phyloP scores from a whole-genome alignment of 2,797 vertebrate genomes.

The Characodon lateralis region DNA sequence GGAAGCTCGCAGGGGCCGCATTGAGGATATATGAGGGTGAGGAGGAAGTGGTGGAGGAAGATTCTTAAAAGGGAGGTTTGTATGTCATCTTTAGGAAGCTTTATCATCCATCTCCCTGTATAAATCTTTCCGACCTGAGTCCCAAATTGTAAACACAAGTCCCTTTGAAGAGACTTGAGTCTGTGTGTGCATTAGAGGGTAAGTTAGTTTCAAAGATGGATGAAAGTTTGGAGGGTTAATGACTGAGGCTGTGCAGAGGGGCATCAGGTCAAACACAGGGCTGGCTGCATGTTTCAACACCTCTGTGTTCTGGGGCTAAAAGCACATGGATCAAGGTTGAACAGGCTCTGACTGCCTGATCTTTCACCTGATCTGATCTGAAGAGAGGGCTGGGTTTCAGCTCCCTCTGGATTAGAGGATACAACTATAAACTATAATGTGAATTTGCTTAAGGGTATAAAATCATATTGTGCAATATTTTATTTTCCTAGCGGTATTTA shows the following conservation, averaged over 20 bases:
- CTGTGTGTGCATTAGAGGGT: slow-evolving; percentile 11
- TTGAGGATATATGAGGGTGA: slow-evolving; percentile 55
- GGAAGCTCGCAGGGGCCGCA: slow-evolving; percentile 58
- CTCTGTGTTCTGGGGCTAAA: slow-evolving; percentile 44
- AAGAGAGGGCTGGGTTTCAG: slow-evolving; percentile 25
- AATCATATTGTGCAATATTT: slow-evolving; percentile 47
- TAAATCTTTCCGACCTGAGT: slow-evolving; percentile 36
- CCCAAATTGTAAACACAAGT: slow-evolving; percentile 19
- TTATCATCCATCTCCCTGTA: slow-evolving; percentile 28
- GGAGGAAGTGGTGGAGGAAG: slow-evolving; percentile 58
- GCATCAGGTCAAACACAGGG: slow-evolving; percentile 50
- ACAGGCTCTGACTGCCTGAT: slow-evolving; percentile 43
- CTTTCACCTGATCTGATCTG: slow-evolving; percentile 43
- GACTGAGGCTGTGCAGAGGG: slow-evolving; percentile 14
- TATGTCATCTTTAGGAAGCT: slow-evolving; percentile 47
- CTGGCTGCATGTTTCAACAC: slow-evolving; percentile 52
- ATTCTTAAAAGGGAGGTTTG: slow-evolving; percentile 66
- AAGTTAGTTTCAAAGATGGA: slow-evolving; percentile 26
- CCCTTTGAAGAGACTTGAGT: slow-evolving; percentile 44
- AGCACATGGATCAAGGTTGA: slow-evolving; percentile 54
- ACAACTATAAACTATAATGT: slow-evolving; percentile 22
- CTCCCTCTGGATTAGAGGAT: slow-evolving; percentile 2
- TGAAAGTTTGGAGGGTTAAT: slow-evolving; percentile 31
- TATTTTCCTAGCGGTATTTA: slow-evolving; percentile 37
- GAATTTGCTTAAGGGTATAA: slow-evolving; percentile 33